These are phyloP conservation scores for Corvus moneduloides DNA, from an alignment of 2,113 vertebrate species.

Conservation along the genomic window DNA sequence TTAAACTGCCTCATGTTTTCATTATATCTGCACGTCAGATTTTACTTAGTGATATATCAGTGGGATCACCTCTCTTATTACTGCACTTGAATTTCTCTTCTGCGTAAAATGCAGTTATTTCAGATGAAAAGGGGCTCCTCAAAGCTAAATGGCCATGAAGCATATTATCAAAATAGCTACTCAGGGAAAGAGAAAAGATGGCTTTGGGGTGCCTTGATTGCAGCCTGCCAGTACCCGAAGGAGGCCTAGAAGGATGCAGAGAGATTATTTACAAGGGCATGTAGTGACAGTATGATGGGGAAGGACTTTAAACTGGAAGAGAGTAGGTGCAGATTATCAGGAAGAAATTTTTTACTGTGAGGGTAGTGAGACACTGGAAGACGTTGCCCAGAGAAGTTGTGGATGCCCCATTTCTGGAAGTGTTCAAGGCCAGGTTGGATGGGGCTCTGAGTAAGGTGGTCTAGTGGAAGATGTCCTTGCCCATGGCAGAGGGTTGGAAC, in stretches of 20 bases:
- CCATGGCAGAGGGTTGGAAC: not conserved
- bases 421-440: not conserved
- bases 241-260: not conserved
- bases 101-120: constrained; percentile 5
- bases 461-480: not conserved
- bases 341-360: not conserved
- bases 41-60: constrained; percentile 56
- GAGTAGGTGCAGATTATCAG: not conserved
- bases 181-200: not conserved
- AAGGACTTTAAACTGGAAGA: not conserved
- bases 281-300: not conserved
- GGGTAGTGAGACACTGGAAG: not conserved
- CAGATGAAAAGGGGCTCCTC: not conserved
- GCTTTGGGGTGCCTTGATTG: not conserved
- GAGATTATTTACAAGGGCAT: not conserved
- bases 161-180: not conserved
- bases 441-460: not conserved
- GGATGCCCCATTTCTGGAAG: not conserved
- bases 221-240: not conserved
- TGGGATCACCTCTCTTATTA: constrained; percentile 53
- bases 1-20: constrained; percentile 58
- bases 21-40: constrained; percentile 55
- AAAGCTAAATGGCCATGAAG: not conserved
- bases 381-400: not conserved
- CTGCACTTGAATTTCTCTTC: constrained; percentile 30